Base-by-base conservation (phyloP, 2,888 invertebrate species). In the Melangyna quadrimaculata region DNA sequence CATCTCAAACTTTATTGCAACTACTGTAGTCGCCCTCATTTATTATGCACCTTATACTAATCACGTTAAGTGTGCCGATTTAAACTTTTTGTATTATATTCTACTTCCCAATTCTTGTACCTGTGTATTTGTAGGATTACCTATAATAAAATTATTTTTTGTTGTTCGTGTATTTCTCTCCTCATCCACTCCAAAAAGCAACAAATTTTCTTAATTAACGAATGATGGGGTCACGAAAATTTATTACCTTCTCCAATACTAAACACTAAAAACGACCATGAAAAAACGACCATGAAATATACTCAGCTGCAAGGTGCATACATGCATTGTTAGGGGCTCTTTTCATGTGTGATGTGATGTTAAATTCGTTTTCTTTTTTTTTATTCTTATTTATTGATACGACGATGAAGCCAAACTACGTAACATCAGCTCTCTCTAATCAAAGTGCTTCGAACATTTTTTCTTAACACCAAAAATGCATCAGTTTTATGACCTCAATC, bases 401-500 rank as follows among this genome's bases (percentile, higher is more conserved):
- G 69, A 81, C 65, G 69, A 81, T 57, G 69, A 24, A 32, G 14
- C 19, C 29, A 53, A 72, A 80, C 78, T 59, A 80, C 63, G 80
- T 75, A 79, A 78, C 74, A 61, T 53, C 81, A 65, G 1, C 61
- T 61, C 86, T 81, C 61, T 61, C 86, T 81, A 87, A 87, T 81
- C 86, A 81, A 81, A 81, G 86, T 81, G 77, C 57, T 70, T 81
- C 35, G 70, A 69, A 27, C n/a, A n/a, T 48, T 45, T 82, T 59
- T 78, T 65, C 65, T 82, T 78, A 82, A 87, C 87, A 87, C 87
- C 87, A 78, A 87, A 87, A 87, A 87, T 87, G 82, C 87, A 87
- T 87, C 87, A 87, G 73, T 87, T 87, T 82, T 87, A 87, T 78
- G 87, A 87, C 87, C 87, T 53, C 87, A 78, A 86, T 86, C 86